phyloP scores from a whole-genome alignment of 2,888 invertebrate species.

The Agrochola lychnidis region DNA sequence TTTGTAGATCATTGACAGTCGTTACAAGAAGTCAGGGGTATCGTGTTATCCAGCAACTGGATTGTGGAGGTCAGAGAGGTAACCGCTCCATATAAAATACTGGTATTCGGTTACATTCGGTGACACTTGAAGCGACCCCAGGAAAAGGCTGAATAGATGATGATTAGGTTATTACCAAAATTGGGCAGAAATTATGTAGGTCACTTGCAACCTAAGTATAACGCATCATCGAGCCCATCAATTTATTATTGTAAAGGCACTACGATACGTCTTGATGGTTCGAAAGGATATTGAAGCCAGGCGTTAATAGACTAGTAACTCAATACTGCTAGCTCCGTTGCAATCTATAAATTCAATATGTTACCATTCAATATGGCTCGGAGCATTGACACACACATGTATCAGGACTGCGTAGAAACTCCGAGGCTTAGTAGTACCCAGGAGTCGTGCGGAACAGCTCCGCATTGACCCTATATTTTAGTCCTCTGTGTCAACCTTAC shows the following conservation, averaged over 20 bases:
- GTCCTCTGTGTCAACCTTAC: too few relatives aligned
- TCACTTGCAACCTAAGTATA: background rate
- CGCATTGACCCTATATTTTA: background rate
- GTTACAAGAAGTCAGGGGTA: background rate
- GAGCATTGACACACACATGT: conserved; percentile 21
- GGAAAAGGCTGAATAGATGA: background rate
- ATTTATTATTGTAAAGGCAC: conserved; percentile 1
- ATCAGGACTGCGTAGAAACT: conserved; percentile 26
- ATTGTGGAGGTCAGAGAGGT: background rate
- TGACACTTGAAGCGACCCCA: background rate
- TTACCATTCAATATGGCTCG: conserved; percentile 45
- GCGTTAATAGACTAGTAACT: conserved; percentile 40
- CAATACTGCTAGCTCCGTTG: conserved; percentile 36
- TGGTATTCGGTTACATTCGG: background rate
- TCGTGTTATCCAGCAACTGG: too few relatives aligned
- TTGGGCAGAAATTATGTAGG: background rate
- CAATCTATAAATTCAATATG: conserved; percentile 56
- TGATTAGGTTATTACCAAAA: background rate
- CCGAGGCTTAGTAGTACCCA: background rate
- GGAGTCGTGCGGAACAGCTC: background rate
- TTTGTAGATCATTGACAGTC: background rate
- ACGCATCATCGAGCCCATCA: background rate
- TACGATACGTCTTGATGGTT: background rate
- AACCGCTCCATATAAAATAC: background rate
- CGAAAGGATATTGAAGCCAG: conserved; percentile 19